Base-by-base conservation (phyloP, 2,113 vertebrate genomes). In the Tetraodon nigroviridis region DNA sequence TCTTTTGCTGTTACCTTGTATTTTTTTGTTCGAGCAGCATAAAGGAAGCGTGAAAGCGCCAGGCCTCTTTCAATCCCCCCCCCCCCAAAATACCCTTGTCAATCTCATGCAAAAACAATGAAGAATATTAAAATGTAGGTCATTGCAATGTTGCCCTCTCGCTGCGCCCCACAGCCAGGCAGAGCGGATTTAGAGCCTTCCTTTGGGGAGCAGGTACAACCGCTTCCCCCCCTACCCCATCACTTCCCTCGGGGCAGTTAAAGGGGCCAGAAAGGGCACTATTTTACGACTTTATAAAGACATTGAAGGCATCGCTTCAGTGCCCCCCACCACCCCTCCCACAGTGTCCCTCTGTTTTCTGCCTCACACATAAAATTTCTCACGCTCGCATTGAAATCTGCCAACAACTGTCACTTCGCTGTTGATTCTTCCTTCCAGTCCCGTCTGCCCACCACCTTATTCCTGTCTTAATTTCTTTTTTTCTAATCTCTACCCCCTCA, bases 241-340 rank as follows among this genome's bases (percentile, higher is more conserved):
- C 61, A 50, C 24, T 51, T 64, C 54, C 59, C 65, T 76, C 56
- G 24, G 45, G 74, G 77, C 74, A 86, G 84, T 86, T 85, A 88
- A 64, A 78, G 48, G 68, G 61, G 73, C 56, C 76, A 88, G 75
- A 71, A 85, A 81, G 73, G 67, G 46, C 74, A 77, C 54, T 62
- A 60, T 76, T 83, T 86, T 86, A 82, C 72, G 71, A 58, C 69
- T 71, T 82, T 78, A 81, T 84, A 83, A 86, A 84, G 61, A 78
- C 76, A 78, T 85, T 79, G 70, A 69, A 68, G 66, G 52, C 61
- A 41, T 61, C 42, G 22, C 67, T 64, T 54, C 52, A 63, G 62
- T 63, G 58, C 51, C 67, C 40, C 72, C 51, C 54, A 55, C 64
- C 41, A 37, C 41, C 12, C 40, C 68, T 51, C 57, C 64, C 16